Evolutionary conservation across 1,140 invertebrate species (phyloP), one percentile per base, ranked within the genome.

Genomic region (Brachionus asplanchnoidis): DNA sequence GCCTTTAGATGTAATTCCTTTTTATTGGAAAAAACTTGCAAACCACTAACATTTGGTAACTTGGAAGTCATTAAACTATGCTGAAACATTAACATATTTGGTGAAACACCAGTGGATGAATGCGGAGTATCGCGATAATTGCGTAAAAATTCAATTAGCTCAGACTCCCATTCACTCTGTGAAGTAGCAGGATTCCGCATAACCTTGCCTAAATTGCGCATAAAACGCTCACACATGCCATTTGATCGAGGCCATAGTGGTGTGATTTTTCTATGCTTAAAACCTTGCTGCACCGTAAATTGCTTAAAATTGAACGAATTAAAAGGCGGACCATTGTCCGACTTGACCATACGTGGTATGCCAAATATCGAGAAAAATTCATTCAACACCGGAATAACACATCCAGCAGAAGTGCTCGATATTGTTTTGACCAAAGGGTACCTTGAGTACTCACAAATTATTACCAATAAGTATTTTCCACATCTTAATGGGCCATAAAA

Each of bases 371-470:
- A 83, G 73, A 87, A 87, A 14, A 85, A 84, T 65, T 14, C 42
- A 50, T 84, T 23, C n/a, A 87, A 60, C 73, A 83, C 28, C 79
- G 65, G 23, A 68, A 84, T 42, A 60, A 77, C 66, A 84, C 42
- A 50, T 83, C 86, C 82, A 28, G 44, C 75, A 17, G 85, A 83
- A 60, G 85, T 85, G 23, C 70, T 83, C 26, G 14, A 68, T 11
- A 86, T 80, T n/a, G 85, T 84, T 80, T 87, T 86, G 7, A 88
- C 86, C 6, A 87, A 85, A 6, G 87, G 87, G 73, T 87, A 88
- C 75, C 86, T 56, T 8, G 87, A 87, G 32, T 87, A 88, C 46
- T 88, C 86, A 85, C 88, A 87, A 9, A 86, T 85, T 4, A 88
- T 60, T 7, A 87, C 88, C 14, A 87, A 60, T 17, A 88, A 77